Percentiles rank a stretch among this genome's conserved stretches.
Conservation (phyloP, 2,113 vertebrate species). For the Psephotus haematonotus region DNA sequence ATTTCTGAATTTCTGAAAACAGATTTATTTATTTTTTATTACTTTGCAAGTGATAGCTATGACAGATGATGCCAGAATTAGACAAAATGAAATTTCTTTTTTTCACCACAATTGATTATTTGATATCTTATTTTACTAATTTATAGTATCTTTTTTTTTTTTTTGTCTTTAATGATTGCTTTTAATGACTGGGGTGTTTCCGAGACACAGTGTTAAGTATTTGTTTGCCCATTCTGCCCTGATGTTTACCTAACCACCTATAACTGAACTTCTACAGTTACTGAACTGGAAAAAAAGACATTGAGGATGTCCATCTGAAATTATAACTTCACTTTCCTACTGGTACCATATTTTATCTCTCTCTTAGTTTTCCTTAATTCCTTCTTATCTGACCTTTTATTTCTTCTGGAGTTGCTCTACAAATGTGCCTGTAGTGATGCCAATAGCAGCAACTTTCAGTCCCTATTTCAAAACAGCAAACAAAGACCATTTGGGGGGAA, state of each 20-base stretch:
- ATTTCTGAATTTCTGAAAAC: constrained; percentile 61
- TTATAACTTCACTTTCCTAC: background rate
- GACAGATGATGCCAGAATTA: background rate
- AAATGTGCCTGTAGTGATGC: background rate
- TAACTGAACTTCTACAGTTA: background rate
- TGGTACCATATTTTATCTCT: background rate
- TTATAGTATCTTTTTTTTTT: background rate
- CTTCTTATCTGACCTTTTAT: background rate
- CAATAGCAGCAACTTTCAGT: background rate
- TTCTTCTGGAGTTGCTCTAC: background rate
- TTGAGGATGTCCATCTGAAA: background rate
- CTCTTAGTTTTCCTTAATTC: background rate
- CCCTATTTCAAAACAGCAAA: background rate
- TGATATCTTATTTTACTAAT: background rate
- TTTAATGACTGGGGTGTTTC: background rate
- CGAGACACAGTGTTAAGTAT: background rate
- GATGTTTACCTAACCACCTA: background rate
- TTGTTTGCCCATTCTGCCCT: background rate
- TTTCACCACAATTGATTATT: background rate
- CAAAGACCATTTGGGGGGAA: background rate
- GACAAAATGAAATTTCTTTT: background rate
- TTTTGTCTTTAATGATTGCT: background rate
- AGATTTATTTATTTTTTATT: constrained; percentile 45
- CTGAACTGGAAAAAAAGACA: background rate
- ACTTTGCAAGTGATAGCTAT: background rate